phyloP scores from a whole-genome alignment of 2,797 vertebrate species.

The Esox lucius region DNA sequence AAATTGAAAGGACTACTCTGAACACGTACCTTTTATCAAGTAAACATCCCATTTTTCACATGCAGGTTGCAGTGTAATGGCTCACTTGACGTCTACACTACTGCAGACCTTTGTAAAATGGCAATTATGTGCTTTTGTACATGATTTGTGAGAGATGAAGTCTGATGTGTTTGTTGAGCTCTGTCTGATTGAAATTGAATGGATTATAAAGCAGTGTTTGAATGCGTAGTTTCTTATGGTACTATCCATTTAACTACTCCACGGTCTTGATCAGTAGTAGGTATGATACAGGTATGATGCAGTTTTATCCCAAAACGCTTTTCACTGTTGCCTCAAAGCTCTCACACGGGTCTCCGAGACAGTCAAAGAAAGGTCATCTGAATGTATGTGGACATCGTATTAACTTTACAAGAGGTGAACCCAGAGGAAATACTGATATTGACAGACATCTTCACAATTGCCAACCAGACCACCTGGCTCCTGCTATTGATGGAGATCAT shows the following conservation, averaged over 20 bases:
- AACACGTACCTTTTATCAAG: conserved; percentile 31
- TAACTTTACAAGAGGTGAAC: neutral
- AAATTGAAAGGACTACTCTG: conserved; percentile 37
- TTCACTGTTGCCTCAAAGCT: no score
- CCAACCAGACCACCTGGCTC: no score
- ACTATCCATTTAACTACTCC: neutral
- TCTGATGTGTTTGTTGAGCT: neutral
- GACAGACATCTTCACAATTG: no score
- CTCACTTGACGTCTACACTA: conserved; percentile 23
- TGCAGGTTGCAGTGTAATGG: conserved; percentile 26
- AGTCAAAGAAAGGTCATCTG: neutral
- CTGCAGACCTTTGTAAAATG: conserved; percentile 30
- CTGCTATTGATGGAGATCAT: no score
- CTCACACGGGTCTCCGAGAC: neutral
- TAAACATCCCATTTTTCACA: conserved; percentile 22
- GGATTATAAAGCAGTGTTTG: neutral
- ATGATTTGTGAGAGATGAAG: neutral
- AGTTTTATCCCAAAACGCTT: no score
- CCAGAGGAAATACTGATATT: neutral
- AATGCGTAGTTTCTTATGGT: neutral
- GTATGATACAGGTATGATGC: neutral
- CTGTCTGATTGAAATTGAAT: neutral
- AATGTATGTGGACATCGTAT: neutral
- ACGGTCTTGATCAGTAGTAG: neutral
- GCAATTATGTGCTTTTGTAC: neutral